phyloP scores from a whole-genome alignment of 2,113 vertebrate species.

The Onychostruthus taczanowskii region DNA sequence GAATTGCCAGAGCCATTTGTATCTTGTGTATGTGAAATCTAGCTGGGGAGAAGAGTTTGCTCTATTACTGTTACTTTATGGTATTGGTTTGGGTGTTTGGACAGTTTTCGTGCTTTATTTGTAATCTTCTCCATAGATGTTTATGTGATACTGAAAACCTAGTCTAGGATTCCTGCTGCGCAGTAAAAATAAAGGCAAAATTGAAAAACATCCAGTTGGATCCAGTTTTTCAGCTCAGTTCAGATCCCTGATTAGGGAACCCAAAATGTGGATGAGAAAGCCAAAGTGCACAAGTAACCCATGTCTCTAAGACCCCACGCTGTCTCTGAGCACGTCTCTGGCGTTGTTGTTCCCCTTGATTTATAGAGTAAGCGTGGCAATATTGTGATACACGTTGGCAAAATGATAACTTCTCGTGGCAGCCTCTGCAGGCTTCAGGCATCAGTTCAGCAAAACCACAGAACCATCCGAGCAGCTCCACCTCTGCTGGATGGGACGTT shows the following conservation, averaged over 20 bases:
- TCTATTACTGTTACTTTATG: neutral
- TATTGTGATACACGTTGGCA: neutral
- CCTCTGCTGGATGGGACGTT: neutral
- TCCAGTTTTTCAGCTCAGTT: neutral
- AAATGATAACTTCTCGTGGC: neutral
- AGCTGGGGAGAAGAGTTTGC: neutral
- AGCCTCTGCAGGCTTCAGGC: neutral
- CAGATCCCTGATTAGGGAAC: neutral
- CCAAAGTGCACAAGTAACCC: neutral
- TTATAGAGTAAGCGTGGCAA: accelerated
- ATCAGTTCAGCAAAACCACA: neutral
- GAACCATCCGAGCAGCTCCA: neutral
- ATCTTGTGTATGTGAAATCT: neutral
- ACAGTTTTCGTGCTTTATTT: neutral
- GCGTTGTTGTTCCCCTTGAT: neutral
- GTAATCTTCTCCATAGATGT: neutral
- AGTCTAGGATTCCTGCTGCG: neutral
- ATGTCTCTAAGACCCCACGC: neutral
- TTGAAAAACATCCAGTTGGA: neutral
- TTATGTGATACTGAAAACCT: neutral
- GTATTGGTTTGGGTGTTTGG: neutral
- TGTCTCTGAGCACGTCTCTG: neutral
- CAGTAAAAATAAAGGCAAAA: neutral
- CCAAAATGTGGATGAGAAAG: neutral
- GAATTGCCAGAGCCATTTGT: neutral